Percentiles rank a stretch among this genome's conserved stretches.
These are phyloP conservation scores for Sylvia atricapilla DNA, from an alignment of 2,113 vertebrate genomes.

Conservation along the genomic window DNA sequence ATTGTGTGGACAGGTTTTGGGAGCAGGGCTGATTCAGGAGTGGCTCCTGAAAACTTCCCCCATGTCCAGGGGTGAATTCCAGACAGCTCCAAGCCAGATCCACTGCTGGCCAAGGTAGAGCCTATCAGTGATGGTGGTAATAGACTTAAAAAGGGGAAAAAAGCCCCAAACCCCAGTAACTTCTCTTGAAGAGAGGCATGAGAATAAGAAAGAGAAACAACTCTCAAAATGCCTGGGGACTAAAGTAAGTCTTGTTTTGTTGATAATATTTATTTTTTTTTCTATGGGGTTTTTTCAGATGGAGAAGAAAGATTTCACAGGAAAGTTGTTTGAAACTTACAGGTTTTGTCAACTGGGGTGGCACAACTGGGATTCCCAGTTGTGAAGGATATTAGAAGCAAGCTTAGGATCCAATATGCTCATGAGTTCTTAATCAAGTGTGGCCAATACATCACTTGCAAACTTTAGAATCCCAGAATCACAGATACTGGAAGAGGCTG, in stretches of 20 bases:
- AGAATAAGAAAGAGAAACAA: not conserved
- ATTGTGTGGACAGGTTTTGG: not conserved
- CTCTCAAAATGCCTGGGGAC: not conserved
- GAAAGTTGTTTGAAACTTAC: not conserved
- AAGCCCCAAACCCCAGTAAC: not conserved
- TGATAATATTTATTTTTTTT: not conserved
- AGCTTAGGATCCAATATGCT: not conserved
- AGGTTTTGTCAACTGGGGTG: not conserved
- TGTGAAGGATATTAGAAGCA: not conserved
- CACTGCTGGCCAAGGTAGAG: rapidly evolving
- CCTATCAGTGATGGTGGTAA: too few relatives aligned
- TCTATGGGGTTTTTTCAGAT: rapidly evolving
- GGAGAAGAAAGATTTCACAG: not conserved
- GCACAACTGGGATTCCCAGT: not conserved
- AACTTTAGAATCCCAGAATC: not conserved
- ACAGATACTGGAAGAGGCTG: not conserved
- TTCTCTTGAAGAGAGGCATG: not conserved
- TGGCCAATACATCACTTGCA: not conserved
- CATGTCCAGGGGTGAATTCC: not conserved
- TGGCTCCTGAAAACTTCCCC: not conserved
- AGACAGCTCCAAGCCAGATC: not conserved
- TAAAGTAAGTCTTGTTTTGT: not conserved
- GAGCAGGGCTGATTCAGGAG: rapidly evolving
- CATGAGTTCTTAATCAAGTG: not conserved
- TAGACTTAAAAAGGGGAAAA: not conserved